These are phyloP conservation scores for Pluvialis apricaria DNA, from an alignment of 2,113 vertebrate species.

Conservation along the genomic window DNA sequence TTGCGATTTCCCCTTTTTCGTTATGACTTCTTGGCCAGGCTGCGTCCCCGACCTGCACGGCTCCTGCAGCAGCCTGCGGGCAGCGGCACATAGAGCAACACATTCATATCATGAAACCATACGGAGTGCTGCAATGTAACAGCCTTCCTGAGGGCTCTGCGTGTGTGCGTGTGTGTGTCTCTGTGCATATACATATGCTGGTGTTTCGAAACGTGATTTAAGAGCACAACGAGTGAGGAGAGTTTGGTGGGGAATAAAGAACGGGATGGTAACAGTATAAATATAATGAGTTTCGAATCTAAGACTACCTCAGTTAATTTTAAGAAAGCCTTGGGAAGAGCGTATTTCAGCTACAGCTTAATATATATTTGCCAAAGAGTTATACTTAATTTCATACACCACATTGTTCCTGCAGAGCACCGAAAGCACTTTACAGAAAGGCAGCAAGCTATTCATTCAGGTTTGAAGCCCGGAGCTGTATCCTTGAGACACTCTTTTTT, in stretches of 20 bases:
- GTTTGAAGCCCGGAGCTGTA: not conserved
- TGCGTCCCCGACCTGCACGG: not conserved
- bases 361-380: not conserved
- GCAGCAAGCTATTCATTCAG: not conserved
- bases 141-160: not conserved
- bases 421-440: not conserved
- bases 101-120: not conserved
- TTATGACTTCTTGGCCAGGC: constrained; percentile 30
- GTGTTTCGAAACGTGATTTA: not conserved
- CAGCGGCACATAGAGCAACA: not conserved
- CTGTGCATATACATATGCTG: not conserved
- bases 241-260: not conserved
- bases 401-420: constrained; percentile 14
- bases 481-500: constrained; percentile 14
- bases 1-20: not conserved
- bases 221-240: not conserved
- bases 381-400: not conserved
- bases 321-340: not conserved
- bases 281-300: not conserved
- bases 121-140: accelerated
- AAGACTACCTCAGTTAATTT: not conserved
- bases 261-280: not conserved
- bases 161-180: not conserved
- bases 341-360: not conserved
- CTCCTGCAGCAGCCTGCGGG: not conserved